Base-by-base conservation (phyloP, 2,888 invertebrate genomes). In the Exocentrus adspersus region DNA sequence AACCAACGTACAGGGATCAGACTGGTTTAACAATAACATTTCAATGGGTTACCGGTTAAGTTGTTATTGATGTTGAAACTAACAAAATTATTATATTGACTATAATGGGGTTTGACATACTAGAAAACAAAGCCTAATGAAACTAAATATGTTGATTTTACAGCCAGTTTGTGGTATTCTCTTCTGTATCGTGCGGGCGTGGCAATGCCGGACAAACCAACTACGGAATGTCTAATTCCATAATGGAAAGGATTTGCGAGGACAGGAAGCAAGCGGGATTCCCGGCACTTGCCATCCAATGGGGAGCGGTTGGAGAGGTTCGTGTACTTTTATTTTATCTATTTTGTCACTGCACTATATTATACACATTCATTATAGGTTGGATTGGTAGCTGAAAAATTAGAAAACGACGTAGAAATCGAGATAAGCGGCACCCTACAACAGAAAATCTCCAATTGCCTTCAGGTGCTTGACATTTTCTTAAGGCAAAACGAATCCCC, bases 181-280 rank as follows among this genome's bases (percentile, higher is more conserved):
- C 96, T 0, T 95, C 95, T 16, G 92, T 95, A 4, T 91, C 93
- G 0, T 95, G 95, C 79, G 96, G 96, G 12, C 87, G 94, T 19
- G 96, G 96, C 72, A 96, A 96, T 81, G 90, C 91, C 2, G 95
- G 95, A 0, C 96, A 97, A 84, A 90, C 92, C 16, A 95, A 94
- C 84, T 96, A 96, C 80, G 96, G 94, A 20, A 90, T 92, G 85
- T 91, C 94, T 43, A 96, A 95, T 84, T 94, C 94, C 0, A 87
- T 91, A 2, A 93, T 95, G 94, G 95, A 96, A 81, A 87, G 94
- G 69, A 89, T 96, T 70, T 92, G 93, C 78, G 95, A 94, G 80
- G 83, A 85, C 75, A 87, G 94, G 68, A 85, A 85, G 75, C 82
- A 81, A 58, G 88, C 89, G 6, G 92, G 93, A 0, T 84, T 90